Base-by-base conservation (phyloP, 1,140 invertebrate genomes). In the Hormaphis cornu region DNA sequence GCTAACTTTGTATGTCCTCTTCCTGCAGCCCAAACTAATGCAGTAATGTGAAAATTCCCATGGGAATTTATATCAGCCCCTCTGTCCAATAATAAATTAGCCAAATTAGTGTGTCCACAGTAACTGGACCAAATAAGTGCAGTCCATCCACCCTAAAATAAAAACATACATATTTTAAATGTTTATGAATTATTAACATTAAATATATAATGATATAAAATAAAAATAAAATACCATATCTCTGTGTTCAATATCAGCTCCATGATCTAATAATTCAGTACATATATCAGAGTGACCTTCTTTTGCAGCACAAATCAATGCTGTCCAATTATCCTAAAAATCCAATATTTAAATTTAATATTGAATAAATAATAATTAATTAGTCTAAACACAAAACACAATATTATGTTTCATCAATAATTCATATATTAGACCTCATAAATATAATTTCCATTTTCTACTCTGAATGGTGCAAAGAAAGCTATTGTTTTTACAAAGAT, bases 81-180 rank as follows among this genome's bases (percentile, higher is more conserved):
- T 72, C 86, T 85, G 54, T 93, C 87, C 61, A 98, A 78, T n/a
- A 99, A 79, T 70, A 93, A 77, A 35, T 83, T 82, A 18, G 92
- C 94, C 70, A 90, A 83, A 24, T 89, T 85, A 12, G 86, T 84
- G 73, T 88, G 85, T 4, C 93, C 93, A 79, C 96, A 95, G 77
- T 99, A 98, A 8, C 90, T 86, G 0, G 94, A 93, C 96, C 96
- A 99, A 90, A 98, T 96, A 42, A 99, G 82, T 1, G 95, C 83
- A 2, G 94, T 94, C 95, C 96, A 99, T 24, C 92, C 92, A 73
- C 94, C 93, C 92, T 95, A 16, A 53, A 69, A 33, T 2, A 56
- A 1, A 69, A 42, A 24, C n/a, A 33, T 30, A 2, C 12, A 56
- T 18, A 16, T n/a, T n/a, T n/a, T n/a, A n/a, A n/a, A n/a, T n/a